These are phyloP conservation scores for Nomada goodeniana DNA, from an alignment of 2,888 invertebrate genomes.

Conservation along the genomic window DNA sequence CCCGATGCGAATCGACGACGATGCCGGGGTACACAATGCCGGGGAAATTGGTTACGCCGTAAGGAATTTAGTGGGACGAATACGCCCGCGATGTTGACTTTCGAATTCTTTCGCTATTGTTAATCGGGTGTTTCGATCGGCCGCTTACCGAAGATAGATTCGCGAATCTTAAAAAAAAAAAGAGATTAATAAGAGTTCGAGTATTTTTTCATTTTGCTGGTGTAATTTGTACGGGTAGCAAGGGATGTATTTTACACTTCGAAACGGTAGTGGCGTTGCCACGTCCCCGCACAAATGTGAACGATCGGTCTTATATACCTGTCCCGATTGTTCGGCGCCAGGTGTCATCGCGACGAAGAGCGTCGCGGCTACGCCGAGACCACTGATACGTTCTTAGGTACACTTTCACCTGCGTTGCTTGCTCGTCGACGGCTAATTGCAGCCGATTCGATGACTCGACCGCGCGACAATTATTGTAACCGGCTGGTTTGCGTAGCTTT, in stretches of 20 bases:
- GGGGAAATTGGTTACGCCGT: background rate
- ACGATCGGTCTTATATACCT: background rate
- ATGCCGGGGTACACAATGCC: background rate
- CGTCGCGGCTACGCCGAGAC: background rate
- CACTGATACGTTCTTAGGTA: constrained; percentile 41
- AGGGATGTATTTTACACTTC: no score
- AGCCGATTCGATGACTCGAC: constrained; percentile 5
- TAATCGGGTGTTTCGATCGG: no score
- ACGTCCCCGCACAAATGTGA: background rate
- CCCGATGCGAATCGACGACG: background rate
- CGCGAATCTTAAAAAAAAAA: no score
- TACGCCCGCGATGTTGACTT: background rate
- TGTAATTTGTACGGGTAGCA: no score
- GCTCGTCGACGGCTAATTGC: constrained; percentile 29
- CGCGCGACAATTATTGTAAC: constrained; percentile 26
- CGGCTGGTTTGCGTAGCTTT: constrained; percentile 24
- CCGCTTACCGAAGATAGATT: no score
- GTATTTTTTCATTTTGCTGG: no score
- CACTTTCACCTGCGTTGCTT: constrained; percentile 42
- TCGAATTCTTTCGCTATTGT: no score
- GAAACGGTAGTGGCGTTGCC: background rate
- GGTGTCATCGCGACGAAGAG: no score
- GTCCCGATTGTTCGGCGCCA: no score
- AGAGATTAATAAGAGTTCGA: no score
- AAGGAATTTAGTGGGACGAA: constrained; percentile 1